Percentiles rank a stretch among this genome's conserved stretches.
phyloP scores from a whole-genome alignment of 2,113 vertebrate genomes.

The Columba janthina region DNA sequence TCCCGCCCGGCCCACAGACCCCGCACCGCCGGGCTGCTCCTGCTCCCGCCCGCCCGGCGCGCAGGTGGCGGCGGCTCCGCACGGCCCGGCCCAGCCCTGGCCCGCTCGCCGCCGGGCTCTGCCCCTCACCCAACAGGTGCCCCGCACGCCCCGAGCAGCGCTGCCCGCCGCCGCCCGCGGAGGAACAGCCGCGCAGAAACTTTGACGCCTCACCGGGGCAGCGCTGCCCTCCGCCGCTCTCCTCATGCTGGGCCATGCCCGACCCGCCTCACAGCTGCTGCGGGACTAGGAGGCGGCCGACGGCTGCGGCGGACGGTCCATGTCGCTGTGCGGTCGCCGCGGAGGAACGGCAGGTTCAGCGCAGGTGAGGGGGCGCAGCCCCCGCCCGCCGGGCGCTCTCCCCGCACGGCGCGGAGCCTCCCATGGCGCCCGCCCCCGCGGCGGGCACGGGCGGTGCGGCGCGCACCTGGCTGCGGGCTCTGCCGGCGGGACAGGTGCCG shows the following conservation, averaged over 20 bases:
- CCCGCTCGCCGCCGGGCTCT: neutral
- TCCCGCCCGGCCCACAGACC: no score
- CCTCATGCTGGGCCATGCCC: conserved; percentile 54
- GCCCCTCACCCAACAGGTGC: neutral
- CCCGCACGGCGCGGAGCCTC: neutral
- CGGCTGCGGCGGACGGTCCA: neutral
- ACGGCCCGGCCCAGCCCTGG: neutral
- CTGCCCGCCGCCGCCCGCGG: neutral
- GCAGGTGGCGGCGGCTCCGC: neutral
- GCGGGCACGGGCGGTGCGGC: neutral
- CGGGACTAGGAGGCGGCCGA: conserved; percentile 14
- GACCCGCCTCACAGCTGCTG: neutral
- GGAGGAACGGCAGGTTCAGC: neutral
- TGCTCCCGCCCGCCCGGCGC: neutral
- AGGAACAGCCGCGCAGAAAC: neutral
- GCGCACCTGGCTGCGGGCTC: neutral
- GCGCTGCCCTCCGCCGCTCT: conserved; percentile 14
- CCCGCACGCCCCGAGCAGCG: neutral
- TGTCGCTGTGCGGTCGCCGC: neutral
- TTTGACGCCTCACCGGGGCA: conserved; percentile 35
- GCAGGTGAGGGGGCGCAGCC: neutral
- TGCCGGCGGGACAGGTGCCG: neutral
- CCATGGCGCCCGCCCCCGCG: neutral
- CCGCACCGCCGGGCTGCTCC: no score
- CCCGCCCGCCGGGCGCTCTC: neutral